Evolutionary conservation across 2,113 vertebrate species (phyloP), one percentile per base, ranked within the genome.

Genomic region (Procavia capensis): DNA sequence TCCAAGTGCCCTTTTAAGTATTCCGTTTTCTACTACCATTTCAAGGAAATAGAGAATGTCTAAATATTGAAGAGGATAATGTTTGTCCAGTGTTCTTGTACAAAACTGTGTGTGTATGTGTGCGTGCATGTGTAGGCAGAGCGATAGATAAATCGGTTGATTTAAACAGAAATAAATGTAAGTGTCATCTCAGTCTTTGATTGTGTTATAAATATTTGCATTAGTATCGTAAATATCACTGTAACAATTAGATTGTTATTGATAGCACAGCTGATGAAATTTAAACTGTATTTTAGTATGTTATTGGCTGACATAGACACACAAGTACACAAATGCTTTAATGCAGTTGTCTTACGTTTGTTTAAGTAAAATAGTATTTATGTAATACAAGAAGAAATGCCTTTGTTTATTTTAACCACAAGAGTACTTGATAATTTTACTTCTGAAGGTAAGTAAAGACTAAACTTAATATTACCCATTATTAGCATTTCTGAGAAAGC

Each of bases 401-500:
- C 14, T 79, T 94, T 85, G 39, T 66, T 92, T 94, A 45, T 39
- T 36, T 93, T n/a, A 94, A 41, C 16, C 85, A 41, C 45, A 85
- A 50, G 36, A 74, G 74, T 24, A 79, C 43, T 79, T 94, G 36
- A 29, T 66, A 90, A 90, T 95, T 88, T 36, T 88, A 9, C 59
- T 89, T 34, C 29, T n/a, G 5, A 72, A 79, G 22, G 68, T 85
- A 61, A 82, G 54, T 9, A 22, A 47, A 86, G 88, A 83, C 25
- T 63, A 66, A 86, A 94, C 59, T 68, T 89, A 89, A 27, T 95
- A 36, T 78, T 57, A 5, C 14, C 34, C 19, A 9, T 20, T 70
- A 34, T 88, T 92, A 94, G 59, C 84, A 87, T 93, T 84, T 95
- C 93, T 88, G 31, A 94, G 78, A 94, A 85, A 91, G 19, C 3